These are phyloP conservation scores for Gallinago solitaria DNA, from an alignment of 2,797 vertebrate genomes.

Conservation along the genomic window DNA sequence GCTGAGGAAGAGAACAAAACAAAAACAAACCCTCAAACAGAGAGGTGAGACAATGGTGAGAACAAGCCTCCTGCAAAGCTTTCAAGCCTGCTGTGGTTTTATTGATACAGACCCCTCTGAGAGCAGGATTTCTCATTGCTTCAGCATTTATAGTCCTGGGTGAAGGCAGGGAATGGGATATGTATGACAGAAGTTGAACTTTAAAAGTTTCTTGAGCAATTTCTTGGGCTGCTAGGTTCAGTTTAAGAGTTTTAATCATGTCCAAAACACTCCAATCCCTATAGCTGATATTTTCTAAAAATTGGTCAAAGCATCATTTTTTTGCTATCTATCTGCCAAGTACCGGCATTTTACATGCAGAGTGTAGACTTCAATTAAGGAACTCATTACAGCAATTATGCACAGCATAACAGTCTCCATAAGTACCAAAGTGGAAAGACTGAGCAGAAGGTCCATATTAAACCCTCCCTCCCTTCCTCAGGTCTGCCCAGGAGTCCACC, in stretches of 20 bases:
- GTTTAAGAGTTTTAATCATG: neutral
- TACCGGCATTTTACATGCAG: neutral
- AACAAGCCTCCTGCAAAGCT: neutral
- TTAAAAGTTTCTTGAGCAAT: neutral
- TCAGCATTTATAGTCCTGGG: neutral
- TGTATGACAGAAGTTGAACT: neutral
- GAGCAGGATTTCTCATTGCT: neutral
- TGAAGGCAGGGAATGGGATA: neutral
- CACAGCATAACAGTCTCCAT: neutral
- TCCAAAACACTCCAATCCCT: neutral
- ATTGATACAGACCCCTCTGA: neutral
- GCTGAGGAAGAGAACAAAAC: conserved; percentile 9
- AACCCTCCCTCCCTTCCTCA: neutral
- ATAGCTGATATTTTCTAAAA: neutral
- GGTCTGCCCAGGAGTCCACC: neutral
- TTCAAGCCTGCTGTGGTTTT: neutral
- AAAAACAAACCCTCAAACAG: conserved; percentile 1
- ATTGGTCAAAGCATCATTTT: neutral
- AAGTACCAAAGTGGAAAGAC: neutral
- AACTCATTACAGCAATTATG: neutral
- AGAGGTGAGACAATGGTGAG: conserved; percentile 11
- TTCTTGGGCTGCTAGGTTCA: neutral
- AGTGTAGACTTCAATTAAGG: neutral
- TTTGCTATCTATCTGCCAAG: neutral
- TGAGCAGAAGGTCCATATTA: neutral